Evolutionary conservation across 2,888 invertebrate genomes (phyloP), one percentile per base, ranked within the genome.

Genomic region (Syrista parreyssii): DNA sequence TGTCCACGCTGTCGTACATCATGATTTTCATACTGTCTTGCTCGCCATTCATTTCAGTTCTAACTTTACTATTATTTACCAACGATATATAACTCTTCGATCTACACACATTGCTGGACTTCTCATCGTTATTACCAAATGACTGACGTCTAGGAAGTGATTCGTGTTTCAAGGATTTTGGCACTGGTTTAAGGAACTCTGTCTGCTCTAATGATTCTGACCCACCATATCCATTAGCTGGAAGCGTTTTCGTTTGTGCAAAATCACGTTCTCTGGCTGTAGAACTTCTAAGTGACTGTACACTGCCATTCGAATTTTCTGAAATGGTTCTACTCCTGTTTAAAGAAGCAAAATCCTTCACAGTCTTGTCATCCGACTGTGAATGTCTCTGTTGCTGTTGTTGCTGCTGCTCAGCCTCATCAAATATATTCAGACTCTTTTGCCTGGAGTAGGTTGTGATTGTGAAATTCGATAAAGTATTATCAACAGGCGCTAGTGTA

Each of bases 391-490:
- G 80, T 15, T 15, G 40, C 4, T 36, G 12, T 40, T 40, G 40
- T 6, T 40, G 40, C 69, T 69, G 33, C 4, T 83, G 80, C 6
- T 79, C 75, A 4, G 85, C 80, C 12, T 88, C 88, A 4, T 87
- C 88, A 75, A 88, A 91, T 72, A 91, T 90, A 69, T 90, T 88
- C n/a, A 89, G 69, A 75, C 82, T 88, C 76, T 89, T 90, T 71
- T 86, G 88, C 15, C 86, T 84, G 15, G 88, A 81, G 71, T 91
- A 91, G 0, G 91, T 91, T 0, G 91, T 90, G 30, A 91, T 91
- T 3, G 87, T 90, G 76, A 91, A 91, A 78, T 91, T 91, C 0
- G 90, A 86, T 71, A 91, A 68, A 0, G 89, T 88, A 40, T 90
- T 91, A 71, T 91, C 90, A 0, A 88, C 82, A 1, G 91, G 90